Evolutionary conservation across 2,113 vertebrate species (phyloP).

Genomic region (cat (Felis catus)): DNA sequence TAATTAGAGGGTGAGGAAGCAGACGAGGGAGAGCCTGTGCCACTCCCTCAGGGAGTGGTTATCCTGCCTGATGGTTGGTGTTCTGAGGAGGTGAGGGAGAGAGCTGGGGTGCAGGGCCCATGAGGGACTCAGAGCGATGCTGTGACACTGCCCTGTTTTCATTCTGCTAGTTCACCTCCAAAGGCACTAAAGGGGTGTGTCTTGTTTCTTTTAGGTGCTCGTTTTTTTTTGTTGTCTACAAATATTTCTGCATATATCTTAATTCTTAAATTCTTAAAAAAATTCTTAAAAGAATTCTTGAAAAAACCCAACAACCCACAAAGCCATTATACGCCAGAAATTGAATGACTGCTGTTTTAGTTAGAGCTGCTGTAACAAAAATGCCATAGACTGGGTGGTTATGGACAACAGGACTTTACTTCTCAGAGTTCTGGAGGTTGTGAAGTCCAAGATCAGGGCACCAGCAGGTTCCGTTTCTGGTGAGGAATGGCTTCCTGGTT

Average conservation of each 20-base stretch:
- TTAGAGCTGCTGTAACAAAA: not conserved
- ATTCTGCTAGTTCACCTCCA: not conserved
- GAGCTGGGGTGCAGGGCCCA: not conserved
- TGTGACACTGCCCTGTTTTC: not conserved
- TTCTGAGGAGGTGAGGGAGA: not conserved
- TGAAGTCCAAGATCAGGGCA: not conserved
- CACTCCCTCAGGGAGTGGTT: not conserved
- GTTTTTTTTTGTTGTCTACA: not conserved
- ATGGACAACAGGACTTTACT: not conserved
- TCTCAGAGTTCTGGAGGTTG: not conserved
- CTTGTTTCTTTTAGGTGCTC: not conserved
- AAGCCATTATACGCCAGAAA: not conserved
- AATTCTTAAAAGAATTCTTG: not conserved
- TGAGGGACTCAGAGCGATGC: not conserved
- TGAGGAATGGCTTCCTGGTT: not conserved
- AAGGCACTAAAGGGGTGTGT: not conserved
- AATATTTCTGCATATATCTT: not conserved
- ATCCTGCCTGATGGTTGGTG: not conserved
- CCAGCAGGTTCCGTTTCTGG: not conserved
- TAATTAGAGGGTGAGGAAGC: constrained; percentile 36
- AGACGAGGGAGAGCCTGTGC: not conserved
- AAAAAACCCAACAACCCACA: not conserved
- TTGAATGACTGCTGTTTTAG: not conserved
- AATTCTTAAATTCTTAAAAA: not conserved
- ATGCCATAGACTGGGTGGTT: not conserved